phyloP scores from a whole-genome alignment of 1,140 invertebrate genomes.

The Tetragnatha versicolor region DNA sequence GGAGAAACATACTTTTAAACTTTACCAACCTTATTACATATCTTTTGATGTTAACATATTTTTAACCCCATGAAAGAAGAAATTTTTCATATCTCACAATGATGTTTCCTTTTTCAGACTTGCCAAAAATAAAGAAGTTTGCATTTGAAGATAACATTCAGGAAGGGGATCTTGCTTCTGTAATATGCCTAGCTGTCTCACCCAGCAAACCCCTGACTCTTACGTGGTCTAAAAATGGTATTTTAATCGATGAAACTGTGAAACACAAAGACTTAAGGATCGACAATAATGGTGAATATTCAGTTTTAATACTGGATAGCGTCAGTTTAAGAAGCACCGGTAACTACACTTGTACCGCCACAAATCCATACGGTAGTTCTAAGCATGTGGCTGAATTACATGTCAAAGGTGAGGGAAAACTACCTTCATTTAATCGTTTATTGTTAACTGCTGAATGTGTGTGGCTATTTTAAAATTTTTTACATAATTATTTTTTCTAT shows the following conservation, averaged over 20 bases:
- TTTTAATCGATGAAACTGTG: neutral
- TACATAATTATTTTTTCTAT: too few species aligned
- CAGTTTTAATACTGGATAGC: constrained; percentile 23
- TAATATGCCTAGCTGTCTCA: constrained; percentile 36
- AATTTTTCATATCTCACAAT: too few species aligned
- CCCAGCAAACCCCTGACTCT: constrained; percentile 26
- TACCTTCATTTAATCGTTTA: too few species aligned
- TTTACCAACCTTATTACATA: too few species aligned
- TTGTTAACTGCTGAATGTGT: too few species aligned
- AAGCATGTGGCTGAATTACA: constrained; percentile 1
- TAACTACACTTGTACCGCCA: constrained; percentile 40
- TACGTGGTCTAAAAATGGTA: constrained; percentile 50
- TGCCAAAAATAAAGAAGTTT: constrained; percentile 47
- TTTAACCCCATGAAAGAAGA: too few species aligned
- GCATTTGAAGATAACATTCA: constrained; percentile 26
- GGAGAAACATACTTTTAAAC: too few species aligned
- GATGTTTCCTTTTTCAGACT: constrained; percentile 23
- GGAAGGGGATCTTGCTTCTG: constrained; percentile 31
- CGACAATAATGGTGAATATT: constrained; percentile 32
- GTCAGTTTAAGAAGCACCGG: constrained; percentile 17
- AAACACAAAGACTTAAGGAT: neutral
- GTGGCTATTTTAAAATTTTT: too few species aligned
- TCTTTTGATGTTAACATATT: too few species aligned
- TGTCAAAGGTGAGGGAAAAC: constrained; percentile 51
- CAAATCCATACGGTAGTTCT: neutral